Conservation (phyloP, 1,140 invertebrate genomes). For the Gonatopus flavifemur region DNA sequence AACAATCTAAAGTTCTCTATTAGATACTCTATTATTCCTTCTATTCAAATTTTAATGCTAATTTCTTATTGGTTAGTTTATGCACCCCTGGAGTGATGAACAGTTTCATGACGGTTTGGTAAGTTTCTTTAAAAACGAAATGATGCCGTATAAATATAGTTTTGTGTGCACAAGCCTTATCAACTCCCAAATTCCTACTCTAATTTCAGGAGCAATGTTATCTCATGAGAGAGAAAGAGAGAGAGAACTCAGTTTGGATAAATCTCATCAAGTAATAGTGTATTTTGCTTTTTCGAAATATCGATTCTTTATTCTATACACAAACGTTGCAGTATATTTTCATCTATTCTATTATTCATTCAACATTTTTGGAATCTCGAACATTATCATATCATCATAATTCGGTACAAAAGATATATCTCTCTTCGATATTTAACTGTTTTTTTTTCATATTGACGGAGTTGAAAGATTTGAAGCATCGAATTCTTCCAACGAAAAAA, state of each 20-base stretch:
- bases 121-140: slow-evolving; percentile 64
- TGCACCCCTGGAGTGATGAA: slow-evolving; percentile 84
- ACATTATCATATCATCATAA: too few relatives aligned
- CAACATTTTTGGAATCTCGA: too few relatives aligned
- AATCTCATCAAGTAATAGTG: not conserved
- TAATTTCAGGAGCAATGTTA: slow-evolving; percentile 8
- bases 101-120: slow-evolving; percentile 86
- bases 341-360: not conserved
- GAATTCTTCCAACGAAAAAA: too few relatives aligned
- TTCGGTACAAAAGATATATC: too few relatives aligned
- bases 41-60: slow-evolving; percentile 46
- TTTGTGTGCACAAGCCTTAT: slow-evolving; percentile 61
- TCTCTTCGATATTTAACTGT: too few relatives aligned
- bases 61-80: slow-evolving; percentile 67
- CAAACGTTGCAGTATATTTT: not conserved
- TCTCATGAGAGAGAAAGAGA: slow-evolving; percentile 5
- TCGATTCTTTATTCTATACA: too few relatives aligned
- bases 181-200: slow-evolving; percentile 18
- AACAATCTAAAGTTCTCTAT: too few relatives aligned
- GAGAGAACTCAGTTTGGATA: slow-evolving; percentile 9
- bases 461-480: too few relatives aligned
- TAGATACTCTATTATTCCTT: slow-evolving; percentile 3
- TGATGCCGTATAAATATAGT: slow-evolving; percentile 53
- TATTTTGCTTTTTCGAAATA: not conserved
- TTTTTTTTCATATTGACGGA: too few relatives aligned